Evolutionary conservation across 1,140 invertebrate species (phyloP), one percentile per base, ranked within the genome.

Genomic region (Orius laevigatus): DNA sequence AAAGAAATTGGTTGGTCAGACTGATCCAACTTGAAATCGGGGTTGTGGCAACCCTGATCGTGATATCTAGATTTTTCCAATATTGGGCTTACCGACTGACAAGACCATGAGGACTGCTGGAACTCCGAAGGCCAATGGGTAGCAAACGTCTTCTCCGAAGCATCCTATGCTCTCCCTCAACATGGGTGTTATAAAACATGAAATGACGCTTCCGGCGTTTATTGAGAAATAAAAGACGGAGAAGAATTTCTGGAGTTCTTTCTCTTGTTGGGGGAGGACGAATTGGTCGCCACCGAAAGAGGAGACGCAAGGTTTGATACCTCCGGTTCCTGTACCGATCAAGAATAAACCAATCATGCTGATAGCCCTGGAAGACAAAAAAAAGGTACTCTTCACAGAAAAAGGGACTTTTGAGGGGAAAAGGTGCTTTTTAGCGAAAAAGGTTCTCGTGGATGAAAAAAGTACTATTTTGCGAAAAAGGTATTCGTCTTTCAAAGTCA

Each of bases 241-340:
- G 65, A 96, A 96, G 66, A 90, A 96, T 48, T 76, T 76, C 1
- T 75, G 72, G 35, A 93, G 64, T 59, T 90, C 76, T 51, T 65
- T 65, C 57, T 75, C 77, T 65, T 84, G 85, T 58, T 80, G 74
- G 0, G 86, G 86, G 33, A 87, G 54, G 51, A 74, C 67, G 62
- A 93, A 94, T 67, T 98, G 95, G 66, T 98, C 94, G 0, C 90
- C 95, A 14, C 95, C 95, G 64, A 98, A 98, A 0, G 94, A 85
- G 0, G 88, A 78, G 0, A 98, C 93, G 62, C 92, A 97, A 1
- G 95, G 92, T 62, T 98, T 98, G 58, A 99, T 98, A 2, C 94
- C 90, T 6, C 92, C 95, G 0, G 89, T 91, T 1, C 91, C 90
- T 10, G 92, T 48, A 2, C 88, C 88, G 54, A 95, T 89, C 11